Evolutionary conservation across 2,797 vertebrate genomes (phyloP).

Genomic region (Scyliorhinus canicula): DNA sequence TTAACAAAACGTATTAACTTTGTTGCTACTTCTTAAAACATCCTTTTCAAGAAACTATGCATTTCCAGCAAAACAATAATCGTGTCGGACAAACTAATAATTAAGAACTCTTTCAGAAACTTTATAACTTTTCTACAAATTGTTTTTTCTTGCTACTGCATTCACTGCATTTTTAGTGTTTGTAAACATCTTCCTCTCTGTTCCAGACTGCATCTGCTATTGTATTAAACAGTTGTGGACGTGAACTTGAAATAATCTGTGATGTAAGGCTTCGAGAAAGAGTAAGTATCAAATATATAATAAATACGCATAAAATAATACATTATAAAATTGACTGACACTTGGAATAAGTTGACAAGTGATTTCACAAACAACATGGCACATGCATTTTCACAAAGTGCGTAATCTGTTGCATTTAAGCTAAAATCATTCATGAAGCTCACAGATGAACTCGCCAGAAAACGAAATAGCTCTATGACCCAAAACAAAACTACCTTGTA

Average conservation of each 20-base stretch:
- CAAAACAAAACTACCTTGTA: not conserved
- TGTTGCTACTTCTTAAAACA: not conserved
- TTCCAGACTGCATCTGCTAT: constrained; percentile 75
- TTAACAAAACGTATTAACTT: not conserved
- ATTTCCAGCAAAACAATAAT: not conserved
- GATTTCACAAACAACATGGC: not conserved
- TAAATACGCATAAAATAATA: not conserved
- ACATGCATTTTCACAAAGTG: not conserved
- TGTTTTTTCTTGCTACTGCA: not conserved
- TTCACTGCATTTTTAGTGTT: not conserved
- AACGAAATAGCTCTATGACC: not conserved
- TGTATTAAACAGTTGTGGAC: constrained; percentile 67
- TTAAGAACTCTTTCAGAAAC: not conserved
- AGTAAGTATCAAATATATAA: constrained; percentile 55
- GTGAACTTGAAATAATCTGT: constrained; percentile 57
- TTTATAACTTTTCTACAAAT: not conserved
- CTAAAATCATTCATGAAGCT: not conserved
- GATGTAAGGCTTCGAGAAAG: constrained; percentile 78
- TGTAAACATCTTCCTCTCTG: constrained; percentile 33
- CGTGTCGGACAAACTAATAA: not conserved
- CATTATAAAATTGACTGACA: not conserved
- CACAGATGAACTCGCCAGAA: not conserved
- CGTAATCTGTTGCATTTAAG: not conserved
- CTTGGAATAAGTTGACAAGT: too few species aligned
- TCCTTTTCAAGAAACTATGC: not conserved